Conservation (phyloP, 2,888 invertebrate genomes). For the Eulithis testata region DNA sequence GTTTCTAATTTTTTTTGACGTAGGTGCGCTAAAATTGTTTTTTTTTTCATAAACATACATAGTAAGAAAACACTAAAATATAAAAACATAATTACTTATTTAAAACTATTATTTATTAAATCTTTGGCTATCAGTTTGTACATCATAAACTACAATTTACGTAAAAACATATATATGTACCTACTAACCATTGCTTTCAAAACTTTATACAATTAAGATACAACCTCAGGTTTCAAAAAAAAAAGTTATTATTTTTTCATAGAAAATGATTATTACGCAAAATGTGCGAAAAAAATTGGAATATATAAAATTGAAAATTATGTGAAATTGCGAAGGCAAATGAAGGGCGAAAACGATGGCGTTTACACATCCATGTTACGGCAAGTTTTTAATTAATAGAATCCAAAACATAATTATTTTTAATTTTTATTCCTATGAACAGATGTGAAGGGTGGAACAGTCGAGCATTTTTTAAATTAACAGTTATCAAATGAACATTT, state of each 20-base stretch:
- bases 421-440: too few species aligned
- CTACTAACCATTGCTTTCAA: constrained; percentile 74
- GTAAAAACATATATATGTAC: constrained; percentile 78
- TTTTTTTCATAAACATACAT: too few species aligned
- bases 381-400: background rate
- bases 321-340: background rate
- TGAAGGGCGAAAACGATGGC: background rate
- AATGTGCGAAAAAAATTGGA: background rate
- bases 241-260: constrained; percentile 49
- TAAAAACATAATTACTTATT: constrained; percentile 43
- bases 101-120: constrained; percentile 77
- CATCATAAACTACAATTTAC: constrained; percentile 78
- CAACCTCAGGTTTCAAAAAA: constrained; percentile 80
- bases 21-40: background rate
- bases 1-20: too few species aligned
- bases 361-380: background rate
- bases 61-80: background rate
- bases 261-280: constrained; percentile 30
- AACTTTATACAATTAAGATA: constrained; percentile 77
- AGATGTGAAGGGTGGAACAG: background rate
- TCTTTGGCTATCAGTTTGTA: constrained; percentile 78
- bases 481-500: constrained; percentile 15
- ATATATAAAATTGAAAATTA: background rate
- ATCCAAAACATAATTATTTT: background rate
- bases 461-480: background rate